A percentile compares a stretch with the other conserved stretches of the same genome.
Conservation (phyloP, 2,113 vertebrate species). For the Progne subis region DNA sequence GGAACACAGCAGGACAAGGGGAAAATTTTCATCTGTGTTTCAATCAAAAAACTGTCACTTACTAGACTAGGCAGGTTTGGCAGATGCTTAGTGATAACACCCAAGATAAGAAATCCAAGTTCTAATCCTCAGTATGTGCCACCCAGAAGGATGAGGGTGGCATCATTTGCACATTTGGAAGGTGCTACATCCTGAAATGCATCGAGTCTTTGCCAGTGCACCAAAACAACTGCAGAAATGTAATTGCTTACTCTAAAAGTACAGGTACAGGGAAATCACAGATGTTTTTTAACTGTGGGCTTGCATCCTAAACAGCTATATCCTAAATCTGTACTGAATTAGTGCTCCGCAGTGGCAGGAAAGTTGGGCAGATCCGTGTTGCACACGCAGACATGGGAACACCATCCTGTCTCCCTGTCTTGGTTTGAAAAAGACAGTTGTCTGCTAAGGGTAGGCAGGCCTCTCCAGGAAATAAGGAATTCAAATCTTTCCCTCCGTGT, state of each 20-base stretch:
- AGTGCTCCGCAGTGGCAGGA: background rate
- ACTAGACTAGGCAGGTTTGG: background rate
- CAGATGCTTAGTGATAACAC: background rate
- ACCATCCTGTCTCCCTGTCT: background rate
- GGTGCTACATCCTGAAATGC: background rate
- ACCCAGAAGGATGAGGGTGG: background rate
- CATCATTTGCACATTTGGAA: background rate
- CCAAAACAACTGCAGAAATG: background rate
- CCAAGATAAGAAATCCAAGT: background rate
- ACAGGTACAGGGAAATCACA: background rate
- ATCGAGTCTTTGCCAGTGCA: background rate
- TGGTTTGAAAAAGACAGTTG: too few species aligned
- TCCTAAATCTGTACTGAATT: rapidly evolving
- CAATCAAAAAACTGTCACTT: background rate
- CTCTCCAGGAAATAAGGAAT: too few species aligned
- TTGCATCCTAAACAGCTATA: background rate
- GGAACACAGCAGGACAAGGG: background rate
- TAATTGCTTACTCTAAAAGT: background rate
- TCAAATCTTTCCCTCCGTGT: too few species aligned
- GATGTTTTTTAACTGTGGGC: background rate
- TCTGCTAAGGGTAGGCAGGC: too few species aligned
- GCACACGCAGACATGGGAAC: background rate
- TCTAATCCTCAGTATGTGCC: background rate
- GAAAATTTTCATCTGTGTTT: background rate
- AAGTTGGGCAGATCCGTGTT: rapidly evolving